A percentile compares a stretch with the other conserved stretches of the same genome.
Conservation (phyloP, 2,797 vertebrate genomes). For the Apogon talboti region DNA sequence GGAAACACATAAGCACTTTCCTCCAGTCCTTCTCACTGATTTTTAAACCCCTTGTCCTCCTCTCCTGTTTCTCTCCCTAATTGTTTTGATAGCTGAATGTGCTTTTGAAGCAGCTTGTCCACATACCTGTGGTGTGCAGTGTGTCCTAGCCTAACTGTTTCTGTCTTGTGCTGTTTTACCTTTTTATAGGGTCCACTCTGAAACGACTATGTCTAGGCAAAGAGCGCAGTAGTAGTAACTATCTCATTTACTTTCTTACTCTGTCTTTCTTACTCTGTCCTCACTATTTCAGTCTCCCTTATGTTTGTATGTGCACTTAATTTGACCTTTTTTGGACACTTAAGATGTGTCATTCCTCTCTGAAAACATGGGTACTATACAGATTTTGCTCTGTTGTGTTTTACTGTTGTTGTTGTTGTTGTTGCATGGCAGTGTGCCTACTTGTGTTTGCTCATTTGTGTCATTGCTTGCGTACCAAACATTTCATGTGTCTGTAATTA, state of each 20-base stretch:
- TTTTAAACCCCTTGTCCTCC: slow-evolving; percentile 79
- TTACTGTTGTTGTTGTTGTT: slow-evolving; percentile 42
- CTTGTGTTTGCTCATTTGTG: slow-evolving; percentile 55
- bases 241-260: slow-evolving; percentile 90
- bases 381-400: slow-evolving; percentile 21
- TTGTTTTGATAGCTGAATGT: slow-evolving; percentile 84
- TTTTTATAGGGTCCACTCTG: slow-evolving; percentile 97
- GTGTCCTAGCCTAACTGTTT: slow-evolving; percentile 91
- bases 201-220: slow-evolving; percentile 99
- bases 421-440: slow-evolving; percentile 75
- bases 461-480: slow-evolving; percentile 72
- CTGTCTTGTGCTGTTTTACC: slow-evolving; percentile 96
- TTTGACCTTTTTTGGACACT: slow-evolving; percentile 57
- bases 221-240: slow-evolving; percentile 99
- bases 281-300: slow-evolving; percentile 65
- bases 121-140: slow-evolving; percentile 84
- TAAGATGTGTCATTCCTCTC: slow-evolving; percentile 64
- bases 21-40: slow-evolving; percentile 83
- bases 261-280: slow-evolving; percentile 82
- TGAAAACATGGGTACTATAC: slow-evolving; percentile 44
- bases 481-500: slow-evolving; percentile 57
- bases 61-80: slow-evolving; percentile 72
- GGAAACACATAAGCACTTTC: slow-evolving; percentile 76
- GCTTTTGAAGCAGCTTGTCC: slow-evolving; percentile 90
- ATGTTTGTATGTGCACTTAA: slow-evolving; percentile 84